Conservation (phyloP, 2,888 invertebrate species). For the Calameuta idolon region DNA sequence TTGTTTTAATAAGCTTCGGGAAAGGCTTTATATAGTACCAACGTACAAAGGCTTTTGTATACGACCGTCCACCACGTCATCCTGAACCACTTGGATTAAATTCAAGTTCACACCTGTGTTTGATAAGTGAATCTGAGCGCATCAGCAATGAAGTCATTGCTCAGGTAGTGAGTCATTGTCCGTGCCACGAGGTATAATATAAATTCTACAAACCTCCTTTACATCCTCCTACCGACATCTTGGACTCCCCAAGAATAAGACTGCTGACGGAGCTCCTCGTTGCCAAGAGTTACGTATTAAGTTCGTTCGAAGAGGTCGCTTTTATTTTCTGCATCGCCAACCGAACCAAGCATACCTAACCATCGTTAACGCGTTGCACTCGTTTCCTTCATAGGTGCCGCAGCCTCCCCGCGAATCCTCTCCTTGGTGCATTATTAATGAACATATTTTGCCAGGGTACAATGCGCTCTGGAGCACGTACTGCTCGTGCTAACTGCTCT, state of each 20-base stretch:
- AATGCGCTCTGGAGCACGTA: conserved; percentile 48
- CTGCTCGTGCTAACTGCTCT: conserved; percentile 50
- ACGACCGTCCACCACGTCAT: not conserved
- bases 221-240: not conserved
- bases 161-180: not conserved
- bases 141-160: not conserved
- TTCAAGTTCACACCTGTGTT: not conserved
- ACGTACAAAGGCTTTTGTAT: not conserved
- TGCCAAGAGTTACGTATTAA: not conserved
- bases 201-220: not conserved
- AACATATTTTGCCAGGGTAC: conserved; percentile 42
- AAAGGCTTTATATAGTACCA: not conserved
- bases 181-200: not conserved
- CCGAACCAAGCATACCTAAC: not conserved
- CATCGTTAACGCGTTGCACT: conserved; percentile 21
- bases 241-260: not conserved
- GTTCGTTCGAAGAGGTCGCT: not conserved
- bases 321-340: not conserved
- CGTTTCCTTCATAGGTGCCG: conserved; percentile 22
- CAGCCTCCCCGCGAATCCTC: conserved; percentile 7
- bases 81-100: not conserved
- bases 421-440: conserved; percentile 25
- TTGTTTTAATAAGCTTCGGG: not conserved
- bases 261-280: not conserved
- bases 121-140: not conserved